phyloP scores from a whole-genome alignment of 2,888 invertebrate genomes.

The Anodontia alba region DNA sequence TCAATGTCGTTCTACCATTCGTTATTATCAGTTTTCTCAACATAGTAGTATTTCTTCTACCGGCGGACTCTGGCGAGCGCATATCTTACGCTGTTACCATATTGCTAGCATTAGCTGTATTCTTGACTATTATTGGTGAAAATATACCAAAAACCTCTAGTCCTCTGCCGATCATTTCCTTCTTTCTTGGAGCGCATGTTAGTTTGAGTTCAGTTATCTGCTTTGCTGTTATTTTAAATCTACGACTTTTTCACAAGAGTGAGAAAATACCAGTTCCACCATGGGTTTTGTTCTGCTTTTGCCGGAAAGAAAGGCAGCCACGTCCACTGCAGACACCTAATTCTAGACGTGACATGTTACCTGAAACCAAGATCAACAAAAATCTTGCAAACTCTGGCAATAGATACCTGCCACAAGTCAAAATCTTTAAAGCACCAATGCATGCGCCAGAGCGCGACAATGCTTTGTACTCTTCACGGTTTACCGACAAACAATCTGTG shows the following conservation, averaged over 20 bases:
- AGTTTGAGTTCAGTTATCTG: background rate
- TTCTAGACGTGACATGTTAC: too few species aligned
- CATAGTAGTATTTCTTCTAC: background rate
- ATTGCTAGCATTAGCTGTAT: background rate
- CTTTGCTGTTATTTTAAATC: background rate
- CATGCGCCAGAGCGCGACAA: too few species aligned
- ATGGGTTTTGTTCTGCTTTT: background rate
- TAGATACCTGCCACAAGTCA: too few species aligned
- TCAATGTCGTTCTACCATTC: background rate
- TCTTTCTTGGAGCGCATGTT: background rate
- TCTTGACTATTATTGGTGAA: background rate
- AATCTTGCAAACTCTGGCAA: too few species aligned
- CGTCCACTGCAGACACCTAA: too few species aligned
- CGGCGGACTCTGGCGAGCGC: background rate
- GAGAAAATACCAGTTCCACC: background rate
- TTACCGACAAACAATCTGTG: too few species aligned
- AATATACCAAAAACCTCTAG: background rate
- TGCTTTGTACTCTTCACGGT: too few species aligned
- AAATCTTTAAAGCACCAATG: too few species aligned
- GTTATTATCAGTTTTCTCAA: background rate
- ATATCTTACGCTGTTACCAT: background rate
- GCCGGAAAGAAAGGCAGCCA: too few species aligned
- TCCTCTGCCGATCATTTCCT: background rate
- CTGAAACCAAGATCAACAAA: too few species aligned
- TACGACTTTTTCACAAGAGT: background rate